Conservation (phyloP, 2,888 invertebrate species). For the Dinocampus coccinellae region DNA sequence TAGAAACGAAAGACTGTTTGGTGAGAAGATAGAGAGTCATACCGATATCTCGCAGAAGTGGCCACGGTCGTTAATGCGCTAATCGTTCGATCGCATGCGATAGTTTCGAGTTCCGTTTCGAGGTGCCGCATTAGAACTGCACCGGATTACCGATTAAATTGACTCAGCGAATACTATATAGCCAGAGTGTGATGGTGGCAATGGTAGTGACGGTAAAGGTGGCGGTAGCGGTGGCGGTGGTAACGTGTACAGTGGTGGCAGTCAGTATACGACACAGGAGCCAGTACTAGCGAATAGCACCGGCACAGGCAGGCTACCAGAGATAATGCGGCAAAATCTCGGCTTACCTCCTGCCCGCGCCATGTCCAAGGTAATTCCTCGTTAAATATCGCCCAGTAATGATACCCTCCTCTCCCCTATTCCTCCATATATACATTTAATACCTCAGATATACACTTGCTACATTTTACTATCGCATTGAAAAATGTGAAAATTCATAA, state of each 20-base stretch:
- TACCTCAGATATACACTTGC: background rate
- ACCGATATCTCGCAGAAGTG: constrained; percentile 1
- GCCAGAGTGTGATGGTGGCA: background rate
- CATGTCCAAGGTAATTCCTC: constrained; percentile 54
- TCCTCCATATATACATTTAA: constrained; percentile 15
- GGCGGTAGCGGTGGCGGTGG: background rate
- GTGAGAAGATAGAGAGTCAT: background rate
- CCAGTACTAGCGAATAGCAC: constrained; percentile 11
- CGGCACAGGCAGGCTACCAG: constrained; percentile 48
- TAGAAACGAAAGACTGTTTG: background rate
- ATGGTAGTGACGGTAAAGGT: background rate
- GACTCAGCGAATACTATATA: constrained; percentile 51
- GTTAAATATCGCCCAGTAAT: constrained; percentile 57
- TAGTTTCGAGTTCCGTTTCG: constrained; percentile 44
- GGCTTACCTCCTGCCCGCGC: constrained; percentile 50
- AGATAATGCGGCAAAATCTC: constrained; percentile 61
- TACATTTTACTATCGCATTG: background rate
- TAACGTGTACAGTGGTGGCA: background rate
- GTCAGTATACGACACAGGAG: constrained; percentile 1
- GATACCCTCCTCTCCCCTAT: constrained; percentile 28
- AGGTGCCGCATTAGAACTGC: constrained; percentile 27
- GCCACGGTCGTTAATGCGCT: constrained; percentile 42
- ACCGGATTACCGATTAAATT: constrained; percentile 54
- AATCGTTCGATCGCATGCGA: constrained; percentile 51
- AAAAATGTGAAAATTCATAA: background rate